These are phyloP conservation scores for Bryconaethiops microstoma DNA, from an alignment of 2,797 vertebrate species.

Conservation along the genomic window DNA sequence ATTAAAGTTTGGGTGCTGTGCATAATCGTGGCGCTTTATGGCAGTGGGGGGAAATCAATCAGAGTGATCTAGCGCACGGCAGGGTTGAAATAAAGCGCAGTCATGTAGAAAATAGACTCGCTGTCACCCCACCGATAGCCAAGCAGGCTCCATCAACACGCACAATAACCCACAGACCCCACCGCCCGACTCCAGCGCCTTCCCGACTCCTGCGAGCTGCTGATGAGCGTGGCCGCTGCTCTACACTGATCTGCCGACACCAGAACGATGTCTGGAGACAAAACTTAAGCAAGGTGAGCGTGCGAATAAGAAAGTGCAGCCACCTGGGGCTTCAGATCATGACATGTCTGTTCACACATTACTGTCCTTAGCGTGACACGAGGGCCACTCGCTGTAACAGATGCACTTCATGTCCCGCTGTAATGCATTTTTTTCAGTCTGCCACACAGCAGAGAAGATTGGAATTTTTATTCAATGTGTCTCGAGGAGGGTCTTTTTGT, in stretches of 20 bases:
- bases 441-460: background rate
- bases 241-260: constrained; percentile 34
- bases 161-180: constrained; percentile 70
- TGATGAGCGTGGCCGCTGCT: constrained; percentile 41
- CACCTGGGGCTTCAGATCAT: constrained; percentile 40
- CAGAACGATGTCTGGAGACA: constrained; percentile 26
- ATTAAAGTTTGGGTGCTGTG: constrained; percentile 64
- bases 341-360: constrained; percentile 28
- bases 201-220: constrained; percentile 35
- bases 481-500: constrained; percentile 19
- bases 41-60: constrained; percentile 73
- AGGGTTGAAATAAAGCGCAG: constrained; percentile 83
- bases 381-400: constrained; percentile 22
- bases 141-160: constrained; percentile 68
- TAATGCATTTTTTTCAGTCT: constrained; percentile 4
- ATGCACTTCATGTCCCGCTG: constrained; percentile 9
- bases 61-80: constrained; percentile 78
- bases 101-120: constrained; percentile 88
- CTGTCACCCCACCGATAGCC: constrained; percentile 73
- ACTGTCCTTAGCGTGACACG: constrained; percentile 26
- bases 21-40: constrained; percentile 64
- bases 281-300: constrained; percentile 40
- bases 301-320: constrained; percentile 17
- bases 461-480: background rate
- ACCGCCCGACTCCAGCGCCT: constrained; percentile 34